A percentile compares a stretch with the other conserved stretches of the same genome.
Conservation (phyloP, 2,113 vertebrate genomes). For the Lycaon pictus region DNA sequence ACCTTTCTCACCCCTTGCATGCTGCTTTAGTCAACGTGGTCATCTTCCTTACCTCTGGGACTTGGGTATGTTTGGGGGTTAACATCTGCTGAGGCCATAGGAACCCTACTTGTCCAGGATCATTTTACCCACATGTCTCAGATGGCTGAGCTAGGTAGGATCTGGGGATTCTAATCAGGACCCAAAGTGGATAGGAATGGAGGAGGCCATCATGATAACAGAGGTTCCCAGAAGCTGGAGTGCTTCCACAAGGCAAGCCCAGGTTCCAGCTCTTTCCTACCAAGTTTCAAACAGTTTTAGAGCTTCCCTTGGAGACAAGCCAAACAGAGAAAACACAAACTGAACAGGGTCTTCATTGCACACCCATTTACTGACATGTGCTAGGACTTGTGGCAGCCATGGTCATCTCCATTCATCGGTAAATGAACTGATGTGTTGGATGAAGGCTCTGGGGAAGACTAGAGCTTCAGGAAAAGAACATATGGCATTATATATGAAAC, state of each 20-base stretch:
- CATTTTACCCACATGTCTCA: not conserved
- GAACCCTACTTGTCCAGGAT: not conserved
- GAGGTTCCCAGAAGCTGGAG: not conserved
- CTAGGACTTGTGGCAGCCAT: not conserved
- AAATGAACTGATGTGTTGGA: constrained; percentile 41
- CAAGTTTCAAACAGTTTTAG: constrained; percentile 11
- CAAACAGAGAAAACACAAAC: not conserved
- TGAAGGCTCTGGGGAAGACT: constrained; percentile 1
- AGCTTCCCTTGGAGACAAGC: not conserved
- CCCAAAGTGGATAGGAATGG: not conserved
- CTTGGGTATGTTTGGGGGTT: not conserved
- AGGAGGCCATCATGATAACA: not conserved
- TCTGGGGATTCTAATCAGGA: not conserved
- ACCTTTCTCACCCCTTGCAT: not conserved
- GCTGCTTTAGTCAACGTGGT: not conserved
- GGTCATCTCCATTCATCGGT: not conserved
- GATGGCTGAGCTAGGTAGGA: not conserved
- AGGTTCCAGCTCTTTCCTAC: not conserved
- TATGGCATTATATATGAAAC: not conserved
- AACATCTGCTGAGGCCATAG: not conserved
- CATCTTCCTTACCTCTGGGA: not conserved
- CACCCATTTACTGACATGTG: not conserved
- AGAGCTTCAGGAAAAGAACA: not conserved
- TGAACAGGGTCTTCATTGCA: not conserved
- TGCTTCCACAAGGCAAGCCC: not conserved